phyloP scores from a whole-genome alignment of 1,140 invertebrate species.

The Sarcophaga peregrina region DNA sequence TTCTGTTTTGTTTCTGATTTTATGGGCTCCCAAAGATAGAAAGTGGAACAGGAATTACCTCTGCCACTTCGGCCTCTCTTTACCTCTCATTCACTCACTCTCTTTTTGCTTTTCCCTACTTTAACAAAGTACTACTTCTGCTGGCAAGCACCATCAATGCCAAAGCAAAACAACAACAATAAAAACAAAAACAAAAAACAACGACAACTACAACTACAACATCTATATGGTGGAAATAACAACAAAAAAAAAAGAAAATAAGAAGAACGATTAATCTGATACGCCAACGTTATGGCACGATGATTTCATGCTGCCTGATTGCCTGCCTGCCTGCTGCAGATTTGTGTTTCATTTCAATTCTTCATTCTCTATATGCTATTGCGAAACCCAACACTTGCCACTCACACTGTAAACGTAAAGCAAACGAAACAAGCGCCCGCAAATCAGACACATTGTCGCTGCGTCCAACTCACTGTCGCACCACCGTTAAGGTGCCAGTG shows the following conservation, averaged over 20 bases:
- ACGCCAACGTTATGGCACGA: constrained; percentile 35
- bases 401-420: background rate
- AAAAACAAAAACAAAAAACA: background rate
- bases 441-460: background rate
- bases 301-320: constrained; percentile 31
- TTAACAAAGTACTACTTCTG: background rate
- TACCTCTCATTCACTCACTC: background rate
- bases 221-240: background rate
- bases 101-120: background rate
- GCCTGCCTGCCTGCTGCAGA: background rate
- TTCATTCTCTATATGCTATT: background rate
- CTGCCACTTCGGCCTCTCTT: constrained; percentile 43
- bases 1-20: background rate
- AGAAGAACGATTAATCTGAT: constrained; percentile 13
- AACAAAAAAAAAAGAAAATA: background rate
- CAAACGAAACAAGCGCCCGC: background rate
- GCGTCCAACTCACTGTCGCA: background rate
- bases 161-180: constrained; percentile 23
- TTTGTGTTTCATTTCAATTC: background rate
- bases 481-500: background rate
- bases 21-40: constrained; percentile 53
- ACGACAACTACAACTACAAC: background rate
- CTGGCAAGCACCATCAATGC: constrained; percentile 29
- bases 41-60: constrained; percentile 67
- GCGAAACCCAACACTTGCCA: constrained; percentile 34